Base-by-base conservation (phyloP, 2,888 invertebrate species). In the Lamellibrachia columna region DNA sequence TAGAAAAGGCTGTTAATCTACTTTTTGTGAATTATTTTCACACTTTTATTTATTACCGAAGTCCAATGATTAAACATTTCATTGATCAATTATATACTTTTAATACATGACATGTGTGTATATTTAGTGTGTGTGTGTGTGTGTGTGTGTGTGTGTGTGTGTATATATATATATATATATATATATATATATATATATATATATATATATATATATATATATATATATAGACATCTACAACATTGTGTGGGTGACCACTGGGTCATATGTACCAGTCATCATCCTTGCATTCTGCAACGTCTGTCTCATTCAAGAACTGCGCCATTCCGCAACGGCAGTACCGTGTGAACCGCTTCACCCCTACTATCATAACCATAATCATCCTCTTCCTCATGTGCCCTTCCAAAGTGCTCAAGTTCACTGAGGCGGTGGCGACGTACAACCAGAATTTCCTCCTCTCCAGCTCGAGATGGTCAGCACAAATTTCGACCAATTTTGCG, bases 331-430 rank as follows among this genome's bases (percentile, higher is more conserved):
- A 95, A 60, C 93, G 95, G 3, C 91, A 91, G 91, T 94, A 94
- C 92, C 93, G 93, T 3, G 93, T 93, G 40, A 95, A 95, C 91
- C 95, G 95, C 2, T 93, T 96, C 55, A 96, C 96, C 6, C 94
- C 95, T 7, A 96, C 96, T 0, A 94, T 96, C 9, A 95, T 96
- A 52, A 95, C 95, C 28, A 96, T 96, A 90, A 95, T 96, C 7
- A 95, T 96, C 52, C 95, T 96, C 95, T 96, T 96, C 93, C 94
- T 95, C 91, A 94, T 96, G 60, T 95, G 95, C 7, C 96, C 96
- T 7, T 95, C 95, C 0, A 96, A 96, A 93, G 94, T 96, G n/a
- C 95, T 96, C 22, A 95, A 95, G 93, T 95, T 95, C 92, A 40
- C 91, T 9, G 22, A 15, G 75, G 75, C 75, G 11, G 15, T 58